Evolutionary conservation across 2,888 invertebrate genomes (phyloP), one percentile per base, ranked within the genome.

Genomic region (Mythimna pallens): DNA sequence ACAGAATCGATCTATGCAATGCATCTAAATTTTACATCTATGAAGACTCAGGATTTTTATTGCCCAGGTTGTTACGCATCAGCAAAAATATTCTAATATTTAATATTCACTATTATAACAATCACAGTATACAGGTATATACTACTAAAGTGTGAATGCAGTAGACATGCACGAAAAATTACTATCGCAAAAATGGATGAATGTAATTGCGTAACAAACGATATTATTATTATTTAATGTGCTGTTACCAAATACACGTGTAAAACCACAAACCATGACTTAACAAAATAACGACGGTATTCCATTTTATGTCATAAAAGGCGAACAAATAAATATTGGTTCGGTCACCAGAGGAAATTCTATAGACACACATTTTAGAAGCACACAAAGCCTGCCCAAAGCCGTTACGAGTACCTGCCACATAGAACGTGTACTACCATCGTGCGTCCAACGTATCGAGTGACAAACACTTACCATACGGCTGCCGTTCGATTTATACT

Each of bases 381-480:
- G 52, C n/a, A 78, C 34, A 59, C 50, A 78, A 59, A 82, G 73
- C 58, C 65, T 55, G 36, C 20, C 62, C 34, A 14, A 61, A 74
- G 58, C 66, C 62, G 4, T 59, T 68, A 43, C 25, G 47, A 64
- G 20, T 78, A 62, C 58, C 64, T 73, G 68, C 58, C 68, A 69
- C 50, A 73, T 66, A 47, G 63, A 83, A 55, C 55, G 36, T 63
- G 65, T 66, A 54, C 80, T 59, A 64, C 74, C 62, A 52, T 52
- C 25, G 57, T 22, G 43, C 83, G 58, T 61, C 52, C 75, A 64
- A 57, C 69, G 75, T 74, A 83, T 83, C 76, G 62, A 80, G 69
- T 67, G 75, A 68, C 73, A 82, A 82, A 82, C 69, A 80, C 80
- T 80, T 69, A 70, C 83, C 52, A 50, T 57, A 50, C 36, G 54